Evolutionary conservation across 2,888 invertebrate species (phyloP), one percentile per base, ranked within the genome.

Genomic region (Ophraella communa): DNA sequence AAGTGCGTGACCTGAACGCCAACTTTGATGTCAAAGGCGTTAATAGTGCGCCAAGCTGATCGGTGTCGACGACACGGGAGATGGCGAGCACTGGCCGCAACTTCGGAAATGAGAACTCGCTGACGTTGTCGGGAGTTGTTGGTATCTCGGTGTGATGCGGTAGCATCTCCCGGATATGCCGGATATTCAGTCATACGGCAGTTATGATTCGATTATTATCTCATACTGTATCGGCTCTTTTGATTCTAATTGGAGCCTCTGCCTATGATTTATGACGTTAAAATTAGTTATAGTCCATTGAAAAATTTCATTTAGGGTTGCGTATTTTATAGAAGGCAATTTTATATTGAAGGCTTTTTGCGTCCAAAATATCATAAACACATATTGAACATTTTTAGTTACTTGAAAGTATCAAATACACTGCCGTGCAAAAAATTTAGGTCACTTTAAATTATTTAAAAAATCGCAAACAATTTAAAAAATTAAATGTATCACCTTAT

Each of bases 21-120:
- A 57, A 63, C 33, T 52, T 52, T 42, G 21, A 57, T 45, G 63
- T 63, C 63, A 63, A 63, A 63, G 63, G 63, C 57, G 57, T 49
- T 63, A 63, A 63, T 63, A 51, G 49, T 51, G 49, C 49, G 27
- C 49, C 17, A 24, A 51, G 27, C 49, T 23, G 21, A 21, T 47
- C 47, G 47, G 23, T 47, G 20, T 11, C 47, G 47, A 23, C 47
- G 47, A 4, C 47, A 47, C 4, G 11, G 39, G 35, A 14, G 45
- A 53, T 20, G 21, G 30, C 52, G 21, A 33, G 17, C 14, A 17
- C n/a, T 56, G 39, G 55, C 55, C 55, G 18, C 55, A 30, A 24
- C 35, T 39, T 55, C 62, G 62, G 62, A 62, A 56, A 62, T 62
- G 56, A 42, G 62, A 62, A 62, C 55, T 62, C 39, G 49, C 51